These are phyloP conservation scores for Myotis brandtii DNA, from an alignment of 2,113 vertebrate genomes.

Conservation along the genomic window DNA sequence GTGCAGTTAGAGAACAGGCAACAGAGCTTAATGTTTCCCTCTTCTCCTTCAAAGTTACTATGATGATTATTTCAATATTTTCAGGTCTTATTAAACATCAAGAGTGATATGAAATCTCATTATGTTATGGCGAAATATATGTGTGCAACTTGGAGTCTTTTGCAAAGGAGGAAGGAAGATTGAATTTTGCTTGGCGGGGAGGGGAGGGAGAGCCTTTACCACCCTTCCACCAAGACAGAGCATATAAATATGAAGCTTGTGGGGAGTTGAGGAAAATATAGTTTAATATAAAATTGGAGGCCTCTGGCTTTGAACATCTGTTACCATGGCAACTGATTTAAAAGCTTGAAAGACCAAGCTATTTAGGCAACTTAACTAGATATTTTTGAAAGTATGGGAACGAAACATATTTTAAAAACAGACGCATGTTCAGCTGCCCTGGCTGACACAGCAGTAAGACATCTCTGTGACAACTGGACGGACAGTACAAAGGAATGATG, in stretches of 20 bases:
- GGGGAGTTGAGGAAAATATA: conserved; percentile 44
- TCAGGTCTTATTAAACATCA: conserved; percentile 33
- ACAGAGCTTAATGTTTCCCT: background rate
- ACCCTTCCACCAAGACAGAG: background rate
- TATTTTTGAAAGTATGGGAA: conserved; percentile 58
- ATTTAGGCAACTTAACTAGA: conserved; percentile 67
- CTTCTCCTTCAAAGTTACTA: background rate
- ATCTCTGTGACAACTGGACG: background rate
- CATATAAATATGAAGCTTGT: background rate
- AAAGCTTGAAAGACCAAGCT: conserved; percentile 54
- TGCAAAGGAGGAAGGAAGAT: background rate
- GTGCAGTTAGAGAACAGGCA: conserved; percentile 57
- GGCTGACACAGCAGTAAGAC: background rate
- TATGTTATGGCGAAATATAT: background rate
- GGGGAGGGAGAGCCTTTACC: background rate
- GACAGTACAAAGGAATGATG: background rate
- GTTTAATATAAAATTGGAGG: conserved; percentile 60
- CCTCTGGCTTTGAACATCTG: conserved; percentile 59
- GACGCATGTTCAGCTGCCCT: background rate
- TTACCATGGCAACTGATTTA: conserved; percentile 66
- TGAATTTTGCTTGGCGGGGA: background rate
- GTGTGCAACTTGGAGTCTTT: background rate
- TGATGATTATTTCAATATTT: conserved; percentile 25
- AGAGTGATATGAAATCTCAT: background rate
- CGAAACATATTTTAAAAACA: conserved; percentile 66